Base-by-base conservation (phyloP, 2,888 invertebrate species). In the Yponomeuta plumbellus region DNA sequence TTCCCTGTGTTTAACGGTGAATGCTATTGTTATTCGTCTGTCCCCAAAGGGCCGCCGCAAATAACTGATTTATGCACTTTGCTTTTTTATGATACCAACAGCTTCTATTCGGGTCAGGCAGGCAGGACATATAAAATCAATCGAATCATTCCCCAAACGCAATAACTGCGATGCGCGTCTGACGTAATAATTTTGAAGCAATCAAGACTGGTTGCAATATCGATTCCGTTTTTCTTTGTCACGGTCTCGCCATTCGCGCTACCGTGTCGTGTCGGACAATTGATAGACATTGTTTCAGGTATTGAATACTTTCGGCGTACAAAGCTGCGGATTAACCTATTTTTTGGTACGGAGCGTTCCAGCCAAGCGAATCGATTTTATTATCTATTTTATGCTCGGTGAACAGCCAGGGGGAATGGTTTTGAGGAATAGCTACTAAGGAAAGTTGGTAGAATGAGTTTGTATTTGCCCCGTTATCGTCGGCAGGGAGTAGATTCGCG, bases 191-290 rank as follows among this genome's bases (percentile, higher is more conserved):
- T 62, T 8, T 63, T 21, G 63, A 52, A 20, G 57, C 63, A 71
- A 52, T 52, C 17, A 71, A 70, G 70, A 70, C 62, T 69, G 61
- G 61, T 68, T 68, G 69, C 70, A 69, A 67, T 70, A 71, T 71
- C 70, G 70, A 72, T 71, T 70, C 62, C 63, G 58, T 67, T 70
- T 69, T 69, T 67, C 40, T 66, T 68, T 69, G 61, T 63, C 61
- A 23, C 63, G 61, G 64, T 61, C 67, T 69, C 62, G 58, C 67
- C 23, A 11, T 58, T 23, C n/a, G 59, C 59, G 59, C 21, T 22
- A 17, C 2, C 22, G 23, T 10, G 57, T 57, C 57, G 57, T 57
- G 57, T 21, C 59, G 22, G 23, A 21, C 59, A 52, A 52, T 52
- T 52, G 44, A 52, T 52, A 52, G 44, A 52, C 44, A 52, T 52